These are phyloP conservation scores for Microtus ochrogaster DNA, from an alignment of 2,113 vertebrate species.

Conservation along the genomic window DNA sequence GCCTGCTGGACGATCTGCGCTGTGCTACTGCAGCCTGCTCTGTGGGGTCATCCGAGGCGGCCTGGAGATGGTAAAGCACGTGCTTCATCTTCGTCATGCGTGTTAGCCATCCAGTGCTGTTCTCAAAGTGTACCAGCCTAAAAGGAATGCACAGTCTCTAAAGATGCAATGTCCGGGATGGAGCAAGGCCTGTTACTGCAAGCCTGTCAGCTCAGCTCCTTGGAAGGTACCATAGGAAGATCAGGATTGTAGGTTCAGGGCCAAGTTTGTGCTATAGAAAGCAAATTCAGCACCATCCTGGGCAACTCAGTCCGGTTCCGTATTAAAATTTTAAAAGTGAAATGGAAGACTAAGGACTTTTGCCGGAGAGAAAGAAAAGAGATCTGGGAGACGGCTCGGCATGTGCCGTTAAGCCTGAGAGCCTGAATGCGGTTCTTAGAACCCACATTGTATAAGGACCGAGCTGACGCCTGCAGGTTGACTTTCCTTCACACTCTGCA, in stretches of 20 bases:
- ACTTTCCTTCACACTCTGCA: not conserved
- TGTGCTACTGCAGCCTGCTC: conserved; percentile 88
- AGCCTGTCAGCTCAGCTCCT: not conserved
- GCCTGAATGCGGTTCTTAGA: not conserved
- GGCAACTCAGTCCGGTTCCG: no score
- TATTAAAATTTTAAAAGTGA: not conserved
- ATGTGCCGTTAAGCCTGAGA: not conserved
- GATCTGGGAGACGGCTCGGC: not conserved
- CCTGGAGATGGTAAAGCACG: conserved; percentile 88
- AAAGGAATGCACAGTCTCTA: conserved; percentile 29
- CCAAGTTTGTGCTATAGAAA: not conserved
- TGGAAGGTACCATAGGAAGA: not conserved
- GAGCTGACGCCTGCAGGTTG: not conserved
- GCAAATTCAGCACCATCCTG: not conserved
- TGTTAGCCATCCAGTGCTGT: not conserved
- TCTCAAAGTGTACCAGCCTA: not conserved
- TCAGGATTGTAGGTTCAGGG: not conserved
- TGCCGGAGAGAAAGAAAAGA: not conserved
- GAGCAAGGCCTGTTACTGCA: not conserved
- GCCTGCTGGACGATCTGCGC: conserved; percentile 85
- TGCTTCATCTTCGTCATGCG: not conserved
- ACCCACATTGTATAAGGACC: not conserved
- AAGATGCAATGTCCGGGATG: not conserved
- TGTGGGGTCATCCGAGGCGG: conserved; percentile 89
- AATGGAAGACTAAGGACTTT: not conserved